Evolutionary conservation across 2,113 vertebrate species (phyloP), one percentile per base, ranked within the genome.

Genomic region (Tretioscincus oriximinensis): DNA sequence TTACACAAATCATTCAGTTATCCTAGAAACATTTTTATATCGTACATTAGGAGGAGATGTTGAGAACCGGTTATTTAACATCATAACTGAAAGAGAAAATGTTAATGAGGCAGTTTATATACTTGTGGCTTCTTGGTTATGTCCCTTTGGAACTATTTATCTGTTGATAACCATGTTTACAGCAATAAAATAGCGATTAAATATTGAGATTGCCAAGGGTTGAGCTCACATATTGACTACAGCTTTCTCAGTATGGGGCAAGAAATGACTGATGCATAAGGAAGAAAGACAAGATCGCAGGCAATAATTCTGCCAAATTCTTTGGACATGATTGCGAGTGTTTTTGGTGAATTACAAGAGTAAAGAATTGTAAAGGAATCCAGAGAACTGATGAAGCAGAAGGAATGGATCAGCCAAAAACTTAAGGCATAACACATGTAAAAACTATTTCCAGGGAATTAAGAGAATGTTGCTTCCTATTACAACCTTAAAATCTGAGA

Each of bases 1-100:
- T 29, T 70, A 31, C 41, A 22, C 47, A 2, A 35, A 60, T 82
- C 10, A 76, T 20, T 24, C 58, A 28, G 9, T 76, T 69, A 49
- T 76, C 63, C 66, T 24, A 70, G 66, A 47, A 45, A 76, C 22
- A 70, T 82, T 49, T 76, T 87, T 65, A 64, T 49, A 76, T 73
- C 88, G 67, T 82, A n/a, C 65, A 69, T 60, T 83, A 90, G 86
- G 1, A 0, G 51, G 68, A 81, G 70, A 88, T 70, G 78, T 82
- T 76, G 61, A 63, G 81, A 69, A 64, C 83, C 78, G 85, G 85
- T 91, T 88, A 88, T 80, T 91, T 85, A 87, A 78, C 73, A 81
- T 88, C 90, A 64, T 88, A 89, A 86, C 76, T 72, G 84, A 91
- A 81, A 2, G 0, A 67, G 49, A 29, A 88, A 90, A 85, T 74